These are phyloP conservation scores for Sphaerophoria rueppellii DNA, from an alignment of 2,888 invertebrate genomes.

Conservation along the genomic window DNA sequence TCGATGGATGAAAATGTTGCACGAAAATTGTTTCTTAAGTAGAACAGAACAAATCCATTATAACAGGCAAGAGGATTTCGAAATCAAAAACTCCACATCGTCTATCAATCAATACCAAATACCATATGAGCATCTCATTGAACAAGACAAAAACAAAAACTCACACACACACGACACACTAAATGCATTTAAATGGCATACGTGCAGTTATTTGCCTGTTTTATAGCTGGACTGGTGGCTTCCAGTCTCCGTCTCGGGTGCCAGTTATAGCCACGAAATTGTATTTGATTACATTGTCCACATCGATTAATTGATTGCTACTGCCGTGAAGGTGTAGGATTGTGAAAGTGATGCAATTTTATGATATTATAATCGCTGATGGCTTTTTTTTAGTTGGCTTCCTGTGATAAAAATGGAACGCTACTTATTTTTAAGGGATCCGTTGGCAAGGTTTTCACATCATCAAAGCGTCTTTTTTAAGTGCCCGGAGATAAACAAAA, in stretches of 20 bases:
- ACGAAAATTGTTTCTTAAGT: no score
- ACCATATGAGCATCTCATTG: conserved; percentile 65
- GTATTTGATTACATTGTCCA: conserved; percentile 56
- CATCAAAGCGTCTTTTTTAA: no score
- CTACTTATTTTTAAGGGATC: not conserved
- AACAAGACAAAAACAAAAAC: not conserved
- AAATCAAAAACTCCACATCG: conserved; percentile 15
- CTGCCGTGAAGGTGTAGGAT: conserved; percentile 59
- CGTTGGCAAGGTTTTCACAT: not conserved
- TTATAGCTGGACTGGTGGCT: conserved; percentile 44
- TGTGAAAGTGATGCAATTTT: conserved; percentile 44
- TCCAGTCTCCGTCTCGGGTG: not conserved
- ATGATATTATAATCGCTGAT: conserved; percentile 26
- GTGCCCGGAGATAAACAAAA: no score
- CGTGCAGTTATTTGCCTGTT: conserved; percentile 65
- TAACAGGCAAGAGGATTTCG: conserved; percentile 23
- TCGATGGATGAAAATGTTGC: no score
- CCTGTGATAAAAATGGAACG: not conserved
- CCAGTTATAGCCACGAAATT: conserved; percentile 31
- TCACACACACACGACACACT: conserved; percentile 66
- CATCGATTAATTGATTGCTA: conserved; percentile 50
- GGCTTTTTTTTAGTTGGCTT: not conserved
- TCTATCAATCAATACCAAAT: conserved; percentile 54
- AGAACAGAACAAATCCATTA: not conserved
- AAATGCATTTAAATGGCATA: conserved; percentile 69